Base-by-base conservation (phyloP, 1,140 invertebrate genomes). In the Zaprionus capensis region DNA sequence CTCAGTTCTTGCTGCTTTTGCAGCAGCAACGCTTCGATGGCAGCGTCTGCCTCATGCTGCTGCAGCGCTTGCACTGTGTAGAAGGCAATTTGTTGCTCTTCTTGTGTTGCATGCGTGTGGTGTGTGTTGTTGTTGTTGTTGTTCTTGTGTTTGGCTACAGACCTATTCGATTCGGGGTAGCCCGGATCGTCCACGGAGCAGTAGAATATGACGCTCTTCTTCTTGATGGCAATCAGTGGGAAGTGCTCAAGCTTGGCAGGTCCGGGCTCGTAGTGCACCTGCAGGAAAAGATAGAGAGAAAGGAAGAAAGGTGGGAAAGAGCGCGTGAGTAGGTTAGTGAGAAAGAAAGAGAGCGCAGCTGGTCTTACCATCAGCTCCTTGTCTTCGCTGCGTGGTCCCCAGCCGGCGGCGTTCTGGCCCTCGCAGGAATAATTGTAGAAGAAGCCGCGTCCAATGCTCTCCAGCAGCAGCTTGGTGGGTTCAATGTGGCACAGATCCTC, bases 391-490 rank as follows among this genome's bases (percentile, higher is more conserved):
- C 95, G 93, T 12, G 94, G 94, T 36, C 97, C 97, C 96, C 97
- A 98, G 12, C 97, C 97, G 15, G 97, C 97, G 14, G 95, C 95
- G 93, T 98, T 98, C 85, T 95, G 95, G 3, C 97, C 97, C 82
- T 96, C 95, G 92, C 98, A 98, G 0, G 97, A 97, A 93, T 98
- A 98, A 92, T 98, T 98, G n/a, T 97, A 98, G 73, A 98, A 97
- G 91, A 98, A 97, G 58, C 95, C 95, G 69, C 97, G 94, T 7
- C 95, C 96, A 15, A 98, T 97, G 73, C 96, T 95, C 78, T 97
- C 96, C 20, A 98, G 93, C 36, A 97, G 94, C 73, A 98, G 93
- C 93, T 97, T 96, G 67, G 96, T 97, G 0, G 97, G 97, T 90
- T 98, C 96, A 78, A 97, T 96, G 91, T 96, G 96, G 92, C 97